phyloP scores from a whole-genome alignment of 1,140 invertebrate genomes.

The Solen grandis region DNA sequence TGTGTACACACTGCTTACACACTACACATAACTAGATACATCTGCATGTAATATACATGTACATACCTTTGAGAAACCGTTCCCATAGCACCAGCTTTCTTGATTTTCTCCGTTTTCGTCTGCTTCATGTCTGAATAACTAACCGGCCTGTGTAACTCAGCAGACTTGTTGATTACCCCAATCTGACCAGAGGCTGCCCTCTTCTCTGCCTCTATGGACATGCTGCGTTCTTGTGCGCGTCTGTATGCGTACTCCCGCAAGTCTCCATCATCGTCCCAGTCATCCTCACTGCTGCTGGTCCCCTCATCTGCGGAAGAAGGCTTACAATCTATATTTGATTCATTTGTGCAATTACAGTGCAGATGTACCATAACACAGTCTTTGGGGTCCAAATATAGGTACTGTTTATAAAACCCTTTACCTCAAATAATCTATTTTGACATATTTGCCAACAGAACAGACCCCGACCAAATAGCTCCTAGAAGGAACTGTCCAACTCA shows the following conservation, averaged over 20 bases:
- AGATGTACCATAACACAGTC: too few relatives aligned
- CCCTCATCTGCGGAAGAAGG: constrained; percentile 52
- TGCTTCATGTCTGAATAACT: constrained; percentile 74
- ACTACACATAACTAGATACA: too few relatives aligned
- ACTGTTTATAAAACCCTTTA: too few relatives aligned
- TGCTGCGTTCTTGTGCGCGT: constrained; percentile 56
- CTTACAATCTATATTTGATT: constrained; percentile 16
- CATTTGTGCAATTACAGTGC: not conserved
- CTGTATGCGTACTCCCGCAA: constrained; percentile 58
- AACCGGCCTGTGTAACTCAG: constrained; percentile 69
- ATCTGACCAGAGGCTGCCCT: constrained; percentile 59
- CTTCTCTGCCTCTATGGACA: constrained; percentile 53
- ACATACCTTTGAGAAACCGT: constrained; percentile 62
- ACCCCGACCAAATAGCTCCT: too few relatives aligned
- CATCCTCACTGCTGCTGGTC: constrained; percentile 66
- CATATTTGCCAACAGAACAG: too few relatives aligned
- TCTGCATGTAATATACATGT: too few relatives aligned
- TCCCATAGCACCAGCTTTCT: constrained; percentile 72
- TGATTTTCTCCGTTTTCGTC: constrained; percentile 68
- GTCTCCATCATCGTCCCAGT: constrained; percentile 66
- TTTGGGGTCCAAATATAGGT: too few relatives aligned
- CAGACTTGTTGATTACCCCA: constrained; percentile 66
- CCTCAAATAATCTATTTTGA: too few relatives aligned
- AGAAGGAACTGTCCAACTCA: too few relatives aligned
- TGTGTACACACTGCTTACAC: too few relatives aligned